These are phyloP conservation scores for Ladona fulva DNA, from an alignment of 1,140 invertebrate species.

Conservation along the genomic window DNA sequence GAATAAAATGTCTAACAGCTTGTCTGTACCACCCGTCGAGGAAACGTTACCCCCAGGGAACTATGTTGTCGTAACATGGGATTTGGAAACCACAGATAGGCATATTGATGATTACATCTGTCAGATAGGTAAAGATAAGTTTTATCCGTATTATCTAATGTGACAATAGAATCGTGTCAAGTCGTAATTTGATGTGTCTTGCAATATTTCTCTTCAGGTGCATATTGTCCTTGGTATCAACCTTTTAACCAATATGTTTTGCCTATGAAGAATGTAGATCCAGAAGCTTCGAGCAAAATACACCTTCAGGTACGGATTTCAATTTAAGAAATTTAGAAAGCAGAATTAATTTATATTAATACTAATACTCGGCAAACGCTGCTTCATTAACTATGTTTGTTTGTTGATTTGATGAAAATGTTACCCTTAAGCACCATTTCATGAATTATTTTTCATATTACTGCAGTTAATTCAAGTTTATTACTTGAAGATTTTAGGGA, in stretches of 20 bases:
- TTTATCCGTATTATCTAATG: too few relatives aligned
- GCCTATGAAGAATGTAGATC: conserved; percentile 12
- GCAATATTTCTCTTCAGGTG: not conserved
- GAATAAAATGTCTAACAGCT: not conserved
- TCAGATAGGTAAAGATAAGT: conserved; percentile 10
- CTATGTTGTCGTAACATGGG: conserved; percentile 16
- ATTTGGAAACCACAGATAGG: conserved; percentile 16
- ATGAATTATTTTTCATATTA: too few relatives aligned
- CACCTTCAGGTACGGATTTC: conserved; percentile 9
- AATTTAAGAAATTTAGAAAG: too few relatives aligned
- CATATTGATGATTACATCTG: conserved; percentile 16
- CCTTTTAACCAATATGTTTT: conserved; percentile 16
- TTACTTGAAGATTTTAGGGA: too few relatives aligned
- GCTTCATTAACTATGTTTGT: too few relatives aligned
- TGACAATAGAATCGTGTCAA: too few relatives aligned
- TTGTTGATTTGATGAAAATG: too few relatives aligned
- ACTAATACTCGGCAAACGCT: too few relatives aligned
- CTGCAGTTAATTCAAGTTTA: too few relatives aligned
- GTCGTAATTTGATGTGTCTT: not conserved
- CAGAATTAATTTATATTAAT: too few relatives aligned
- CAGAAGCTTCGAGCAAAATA: conserved; percentile 14
- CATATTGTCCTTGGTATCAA: not conserved
- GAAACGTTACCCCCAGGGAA: conserved; percentile 12
- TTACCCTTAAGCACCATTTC: too few relatives aligned
- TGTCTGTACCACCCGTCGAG: not conserved